A percentile compares a stretch with the other conserved stretches of the same genome.
phyloP scores from a whole-genome alignment of 2,888 invertebrate genomes.

The Neoaliturus tenellus region DNA sequence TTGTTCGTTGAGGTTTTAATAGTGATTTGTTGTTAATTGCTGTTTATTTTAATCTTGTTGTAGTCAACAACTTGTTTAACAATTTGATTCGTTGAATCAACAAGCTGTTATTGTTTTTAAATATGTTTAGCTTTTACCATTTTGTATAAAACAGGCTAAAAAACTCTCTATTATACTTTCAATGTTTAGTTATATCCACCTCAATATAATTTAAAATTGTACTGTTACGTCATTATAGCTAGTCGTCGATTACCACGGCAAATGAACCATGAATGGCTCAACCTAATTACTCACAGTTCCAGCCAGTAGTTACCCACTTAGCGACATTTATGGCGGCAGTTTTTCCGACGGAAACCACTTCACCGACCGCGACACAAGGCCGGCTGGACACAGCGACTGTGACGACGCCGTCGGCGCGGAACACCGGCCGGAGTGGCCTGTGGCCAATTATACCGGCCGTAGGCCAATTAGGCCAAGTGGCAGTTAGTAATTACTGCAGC shows the following conservation, averaged over 20 bases:
- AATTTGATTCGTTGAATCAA: too few species aligned
- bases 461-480: constrained; percentile 35
- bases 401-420: not conserved
- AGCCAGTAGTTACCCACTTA: not conserved
- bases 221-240: too few species aligned
- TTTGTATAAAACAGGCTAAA: too few species aligned
- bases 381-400: not conserved
- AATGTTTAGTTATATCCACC: too few species aligned
- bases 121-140: too few species aligned
- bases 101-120: too few species aligned
- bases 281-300: not conserved
- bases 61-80: too few species aligned
- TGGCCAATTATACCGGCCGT: not conserved
- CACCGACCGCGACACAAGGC: not conserved
- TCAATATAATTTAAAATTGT: too few species aligned
- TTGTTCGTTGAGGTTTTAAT: too few species aligned
- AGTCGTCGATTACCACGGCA: not conserved
- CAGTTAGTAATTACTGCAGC: not conserved
- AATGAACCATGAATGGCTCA: not conserved
- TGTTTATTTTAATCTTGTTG: too few species aligned
- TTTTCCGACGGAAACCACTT: not conserved
- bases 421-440: not conserved
- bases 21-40: too few species aligned
- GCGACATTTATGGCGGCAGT: not conserved
- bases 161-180: too few species aligned